These are phyloP conservation scores for Bradypus variegatus DNA, from an alignment of 2,797 vertebrate genomes.

Conservation along the genomic window DNA sequence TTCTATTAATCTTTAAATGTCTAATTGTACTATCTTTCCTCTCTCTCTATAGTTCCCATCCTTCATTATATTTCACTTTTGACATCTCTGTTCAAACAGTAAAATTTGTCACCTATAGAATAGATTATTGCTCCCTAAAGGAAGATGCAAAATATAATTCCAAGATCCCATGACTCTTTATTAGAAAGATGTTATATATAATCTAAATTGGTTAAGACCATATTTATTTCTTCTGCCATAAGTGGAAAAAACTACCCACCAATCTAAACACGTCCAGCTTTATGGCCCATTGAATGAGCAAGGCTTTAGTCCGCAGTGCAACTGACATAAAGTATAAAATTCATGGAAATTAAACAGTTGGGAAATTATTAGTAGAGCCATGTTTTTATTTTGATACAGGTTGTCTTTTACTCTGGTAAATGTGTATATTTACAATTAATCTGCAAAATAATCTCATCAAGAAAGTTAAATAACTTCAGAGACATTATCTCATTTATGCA, in stretches of 20 bases:
- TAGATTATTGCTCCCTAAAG: background rate
- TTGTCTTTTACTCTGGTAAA: background rate
- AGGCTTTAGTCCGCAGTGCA: background rate
- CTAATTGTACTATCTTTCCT: background rate
- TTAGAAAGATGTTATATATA: background rate
- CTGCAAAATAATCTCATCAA: background rate
- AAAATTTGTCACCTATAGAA: background rate
- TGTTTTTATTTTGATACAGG: background rate
- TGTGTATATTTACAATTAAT: background rate
- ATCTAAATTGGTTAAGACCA: background rate
- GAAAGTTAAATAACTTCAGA: background rate
- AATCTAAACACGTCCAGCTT: background rate
- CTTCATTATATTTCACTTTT: background rate
- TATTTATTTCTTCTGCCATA: background rate
- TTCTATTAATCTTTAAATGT: background rate
- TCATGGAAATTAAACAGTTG: background rate
- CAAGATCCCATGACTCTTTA: background rate
- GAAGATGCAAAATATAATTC: background rate
- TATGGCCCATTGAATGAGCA: background rate
- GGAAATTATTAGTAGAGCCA: constrained; percentile 2
- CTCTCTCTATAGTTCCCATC: background rate
- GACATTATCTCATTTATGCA: constrained; percentile 9
- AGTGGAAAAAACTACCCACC: background rate
- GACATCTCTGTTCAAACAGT: background rate
- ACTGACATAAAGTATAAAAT: background rate